Evolutionary conservation across 2,888 invertebrate genomes (phyloP).

Genomic region (Ferdinandea cuprea): DNA sequence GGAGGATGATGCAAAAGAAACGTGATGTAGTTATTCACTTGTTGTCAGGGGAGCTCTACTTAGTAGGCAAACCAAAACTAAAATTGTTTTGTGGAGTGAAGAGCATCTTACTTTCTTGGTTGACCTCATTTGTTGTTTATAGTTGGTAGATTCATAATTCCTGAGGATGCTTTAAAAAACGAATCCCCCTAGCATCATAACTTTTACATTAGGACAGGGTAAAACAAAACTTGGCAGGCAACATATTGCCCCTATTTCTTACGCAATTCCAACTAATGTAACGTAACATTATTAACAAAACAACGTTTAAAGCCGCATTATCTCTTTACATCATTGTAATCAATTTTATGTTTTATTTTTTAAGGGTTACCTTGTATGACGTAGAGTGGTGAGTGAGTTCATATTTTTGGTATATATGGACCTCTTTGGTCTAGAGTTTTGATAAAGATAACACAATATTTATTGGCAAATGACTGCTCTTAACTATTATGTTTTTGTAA

Average conservation of each 20-base stretch:
- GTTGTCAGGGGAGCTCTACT: background rate
- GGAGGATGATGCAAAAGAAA: background rate
- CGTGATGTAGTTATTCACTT: background rate
- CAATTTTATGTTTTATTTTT: background rate
- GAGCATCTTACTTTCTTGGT: background rate
- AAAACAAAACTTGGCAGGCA: background rate
- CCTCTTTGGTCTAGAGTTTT: too few species aligned
- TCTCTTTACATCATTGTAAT: background rate
- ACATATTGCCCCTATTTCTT: background rate
- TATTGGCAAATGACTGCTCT: too few species aligned
- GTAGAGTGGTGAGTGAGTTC: too few species aligned
- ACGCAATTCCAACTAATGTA: slow-evolving; percentile 12
- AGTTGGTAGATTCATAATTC: too few species aligned
- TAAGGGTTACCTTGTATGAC: too few species aligned
- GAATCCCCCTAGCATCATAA: background rate
- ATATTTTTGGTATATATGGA: too few species aligned
- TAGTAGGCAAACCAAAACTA: background rate
- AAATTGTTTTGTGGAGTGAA: background rate
- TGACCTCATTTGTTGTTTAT: background rate
- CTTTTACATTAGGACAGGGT: background rate
- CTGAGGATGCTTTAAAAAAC: too few species aligned
- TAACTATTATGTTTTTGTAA: too few species aligned
- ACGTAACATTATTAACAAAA: background rate
- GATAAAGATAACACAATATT: too few species aligned
- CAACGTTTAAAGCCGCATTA: background rate